Evolutionary conservation across 1,140 invertebrate species (phyloP).

Genomic region (Subanguina moxae): DNA sequence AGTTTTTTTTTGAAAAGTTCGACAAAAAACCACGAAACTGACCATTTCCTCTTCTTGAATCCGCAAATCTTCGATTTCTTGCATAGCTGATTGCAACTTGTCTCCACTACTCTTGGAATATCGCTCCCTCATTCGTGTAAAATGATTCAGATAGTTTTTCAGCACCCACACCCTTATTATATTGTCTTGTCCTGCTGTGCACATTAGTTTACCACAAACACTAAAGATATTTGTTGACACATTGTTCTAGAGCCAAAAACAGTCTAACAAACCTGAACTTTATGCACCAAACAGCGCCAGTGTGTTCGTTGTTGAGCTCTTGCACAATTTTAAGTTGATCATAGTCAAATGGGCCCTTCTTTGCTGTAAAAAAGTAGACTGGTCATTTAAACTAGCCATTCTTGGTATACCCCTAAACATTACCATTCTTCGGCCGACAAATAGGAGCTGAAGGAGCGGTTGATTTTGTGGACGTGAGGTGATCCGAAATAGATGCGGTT

Average conservation of each 20-base stretch:
- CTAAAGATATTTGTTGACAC: slow-evolving; percentile 70
- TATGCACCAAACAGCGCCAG: slow-evolving; percentile 94
- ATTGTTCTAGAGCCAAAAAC: slow-evolving; percentile 5
- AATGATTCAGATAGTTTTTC: slow-evolving; percentile 18
- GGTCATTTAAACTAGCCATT: too few relatives aligned
- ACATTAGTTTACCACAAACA: slow-evolving; percentile 75
- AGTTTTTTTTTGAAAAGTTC: too few relatives aligned
- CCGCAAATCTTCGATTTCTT: slow-evolving; percentile 21
- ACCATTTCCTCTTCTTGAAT: slow-evolving; percentile 16
- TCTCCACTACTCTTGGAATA: not conserved
- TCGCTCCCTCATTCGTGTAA: slow-evolving; percentile 22
- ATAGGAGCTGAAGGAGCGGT: slow-evolving; percentile 26
- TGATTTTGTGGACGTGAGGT: not conserved
- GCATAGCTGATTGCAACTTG: slow-evolving; percentile 15
- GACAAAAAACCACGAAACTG: too few relatives aligned
- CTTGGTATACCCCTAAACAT: not conserved
- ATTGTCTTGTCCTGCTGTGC: slow-evolving; percentile 90
- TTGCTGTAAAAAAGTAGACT: slow-evolving; percentile 21
- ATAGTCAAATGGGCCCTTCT: slow-evolving; percentile 93
- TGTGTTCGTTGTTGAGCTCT: slow-evolving; percentile 74
- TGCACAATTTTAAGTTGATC: slow-evolving; percentile 73
- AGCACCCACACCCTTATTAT: slow-evolving; percentile 79
- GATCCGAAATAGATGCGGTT: not conserved
- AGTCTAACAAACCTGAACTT: slow-evolving; percentile 75
- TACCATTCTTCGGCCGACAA: slow-evolving; percentile 48